A percentile compares a stretch with the other conserved stretches of the same genome.
Evolutionary conservation across 2,113 vertebrate species (phyloP).

Genomic region (Callipepla squamata): DNA sequence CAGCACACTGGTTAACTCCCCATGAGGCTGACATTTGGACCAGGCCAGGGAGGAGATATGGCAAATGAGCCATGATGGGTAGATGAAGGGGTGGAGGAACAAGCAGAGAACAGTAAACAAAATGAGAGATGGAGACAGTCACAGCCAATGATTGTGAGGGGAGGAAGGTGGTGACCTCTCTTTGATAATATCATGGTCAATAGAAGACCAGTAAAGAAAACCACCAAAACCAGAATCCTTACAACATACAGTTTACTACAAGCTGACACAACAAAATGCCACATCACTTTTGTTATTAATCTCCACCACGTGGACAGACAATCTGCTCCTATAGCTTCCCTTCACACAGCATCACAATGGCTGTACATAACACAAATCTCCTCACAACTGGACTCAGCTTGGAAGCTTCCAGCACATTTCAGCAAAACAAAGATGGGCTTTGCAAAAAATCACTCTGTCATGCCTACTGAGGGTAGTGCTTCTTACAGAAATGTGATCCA

Average conservation of each 20-base stretch:
- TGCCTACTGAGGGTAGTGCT: neutral
- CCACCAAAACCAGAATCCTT: neutral
- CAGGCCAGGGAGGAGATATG: neutral
- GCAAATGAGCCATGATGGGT: neutral
- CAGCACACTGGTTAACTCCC: neutral
- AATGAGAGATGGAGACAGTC: neutral
- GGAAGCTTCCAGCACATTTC: neutral
- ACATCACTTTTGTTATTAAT: neutral
- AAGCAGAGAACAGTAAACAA: neutral
- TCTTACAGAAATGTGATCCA: neutral
- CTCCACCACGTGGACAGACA: neutral
- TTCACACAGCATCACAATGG: accelerated
- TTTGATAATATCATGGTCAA: neutral
- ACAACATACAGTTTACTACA: neutral
- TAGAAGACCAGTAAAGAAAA: neutral
- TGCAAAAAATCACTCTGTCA: neutral
- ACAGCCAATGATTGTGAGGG: neutral
- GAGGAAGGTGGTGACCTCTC: neutral
- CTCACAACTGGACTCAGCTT: neutral
- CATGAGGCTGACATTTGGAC: neutral
- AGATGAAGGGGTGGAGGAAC: neutral
- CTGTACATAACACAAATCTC: neutral
- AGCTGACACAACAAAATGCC: neutral
- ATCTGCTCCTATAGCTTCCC: neutral
- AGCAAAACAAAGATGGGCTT: neutral